Base-by-base conservation (phyloP, 1,140 invertebrate species). In the Sminthurides bifidus region DNA sequence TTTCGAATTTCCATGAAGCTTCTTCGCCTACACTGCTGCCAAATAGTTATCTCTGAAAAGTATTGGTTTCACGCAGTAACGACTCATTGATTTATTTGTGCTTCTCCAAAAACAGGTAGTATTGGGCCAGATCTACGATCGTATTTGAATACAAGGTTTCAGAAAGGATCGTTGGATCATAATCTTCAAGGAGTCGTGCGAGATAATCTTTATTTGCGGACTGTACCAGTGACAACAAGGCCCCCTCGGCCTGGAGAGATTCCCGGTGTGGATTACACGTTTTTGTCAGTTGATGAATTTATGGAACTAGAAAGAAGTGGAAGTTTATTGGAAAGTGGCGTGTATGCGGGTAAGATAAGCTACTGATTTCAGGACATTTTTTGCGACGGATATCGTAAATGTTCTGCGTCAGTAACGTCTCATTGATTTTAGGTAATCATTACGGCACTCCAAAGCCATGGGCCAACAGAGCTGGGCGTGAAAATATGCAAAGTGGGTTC, bases 121-220 rank as follows among this genome's bases (percentile, higher is more conserved):
- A 60, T 77, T 12, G 74, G 73, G 3, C 69, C 72, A 59, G 79
- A 81, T 61, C 66, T 82, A n/a, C 68, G 79, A 19, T 73, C 77
- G 53, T 82, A 79, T 68, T 67, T 82, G 56, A 77, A 76, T 60
- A 74, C 75, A 26, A 66, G 79, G 56, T 82, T 82, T 68, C 75
- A 74, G 52, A 80, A 81, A 67, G 79, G 78, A 35, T 79, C 78
- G 15, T 69, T 78, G 3, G 81, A 82, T 68, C 79, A 82, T 72
- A 78, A 81, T 59, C 38, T 60, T 14, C 46, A 49, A 66, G 79
- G 79, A 60, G 79, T 77, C 1, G 82, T 83, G 53, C 68, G 81
- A 54, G 80, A 83, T 64, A 83, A 83, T 68, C 68, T 83, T 23
- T 83, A 83, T 68, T 70, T 79, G 58, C 70, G 81, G 53, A 83